Percentiles rank a stretch among this genome's conserved stretches.
These are phyloP conservation scores for Xiphophorus hellerii DNA, from an alignment of 2,113 vertebrate species.

Conservation along the genomic window DNA sequence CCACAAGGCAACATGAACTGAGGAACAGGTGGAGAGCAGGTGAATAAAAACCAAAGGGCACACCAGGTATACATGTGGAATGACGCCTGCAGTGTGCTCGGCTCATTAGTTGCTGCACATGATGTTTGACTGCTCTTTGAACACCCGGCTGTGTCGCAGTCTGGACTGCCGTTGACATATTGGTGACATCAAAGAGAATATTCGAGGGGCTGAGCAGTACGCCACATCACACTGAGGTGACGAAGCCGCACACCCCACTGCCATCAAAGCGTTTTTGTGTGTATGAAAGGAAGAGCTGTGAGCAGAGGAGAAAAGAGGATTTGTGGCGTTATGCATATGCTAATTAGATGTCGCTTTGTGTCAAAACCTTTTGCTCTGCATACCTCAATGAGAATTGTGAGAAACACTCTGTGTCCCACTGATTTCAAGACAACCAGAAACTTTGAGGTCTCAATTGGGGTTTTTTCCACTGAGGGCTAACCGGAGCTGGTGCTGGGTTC, in stretches of 20 bases:
- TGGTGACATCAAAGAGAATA: slow-evolving; percentile 72
- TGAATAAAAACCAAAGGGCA: not conserved
- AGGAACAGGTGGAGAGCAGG: not conserved
- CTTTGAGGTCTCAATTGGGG: not conserved
- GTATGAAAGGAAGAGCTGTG: not conserved
- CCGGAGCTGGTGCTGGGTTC: not conserved
- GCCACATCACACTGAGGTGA: slow-evolving; percentile 34
- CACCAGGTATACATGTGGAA: not conserved
- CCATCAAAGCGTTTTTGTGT: slow-evolving; percentile 28
- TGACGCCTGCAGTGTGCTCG: slow-evolving; percentile 6
- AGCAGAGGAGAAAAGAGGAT: slow-evolving; percentile 8
- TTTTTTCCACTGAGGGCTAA: not conserved
- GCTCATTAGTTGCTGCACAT: slow-evolving; percentile 57
- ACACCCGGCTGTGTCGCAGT: slow-evolving; percentile 19
- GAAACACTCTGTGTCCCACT: not conserved
- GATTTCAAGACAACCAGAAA: slow-evolving; percentile 2
- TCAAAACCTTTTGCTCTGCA: slow-evolving; percentile 5
- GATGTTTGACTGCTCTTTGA: slow-evolving; percentile 53
- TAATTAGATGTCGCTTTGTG: not conserved
- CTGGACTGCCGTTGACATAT: slow-evolving; percentile 42
- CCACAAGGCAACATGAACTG: not conserved
- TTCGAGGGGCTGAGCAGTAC: slow-evolving; percentile 30
- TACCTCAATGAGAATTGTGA: not conserved
- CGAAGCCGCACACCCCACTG: slow-evolving; percentile 11
- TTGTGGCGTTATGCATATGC: slow-evolving; percentile 33